Conservation (phyloP, 2,888 invertebrate genomes). For the Tetheella fluctuosa region DNA sequence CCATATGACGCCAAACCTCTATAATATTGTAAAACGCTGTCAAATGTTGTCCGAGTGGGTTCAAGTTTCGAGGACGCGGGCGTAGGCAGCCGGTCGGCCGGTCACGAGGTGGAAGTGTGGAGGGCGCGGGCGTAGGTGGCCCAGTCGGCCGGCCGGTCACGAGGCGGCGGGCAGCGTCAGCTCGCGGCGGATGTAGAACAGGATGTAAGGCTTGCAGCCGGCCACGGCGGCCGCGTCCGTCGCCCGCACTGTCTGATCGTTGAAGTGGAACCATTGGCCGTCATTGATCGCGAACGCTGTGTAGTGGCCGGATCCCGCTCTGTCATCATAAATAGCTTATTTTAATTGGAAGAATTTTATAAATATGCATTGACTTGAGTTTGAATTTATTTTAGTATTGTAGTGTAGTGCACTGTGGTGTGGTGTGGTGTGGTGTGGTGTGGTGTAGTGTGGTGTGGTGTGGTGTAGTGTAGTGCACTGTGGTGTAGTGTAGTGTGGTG, state of each 20-base stretch:
- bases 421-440: too few relatives aligned
- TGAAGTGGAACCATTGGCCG: constrained; percentile 93
- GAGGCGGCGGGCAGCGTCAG: constrained; percentile 63
- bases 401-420: too few relatives aligned
- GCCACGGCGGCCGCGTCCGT: constrained; percentile 87
- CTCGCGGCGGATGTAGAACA: constrained; percentile 92
- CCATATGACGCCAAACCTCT: not conserved
- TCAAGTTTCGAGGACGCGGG: too few relatives aligned
- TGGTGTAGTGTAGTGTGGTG: too few relatives aligned
- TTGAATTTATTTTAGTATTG: too few relatives aligned
- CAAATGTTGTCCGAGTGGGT: not conserved
- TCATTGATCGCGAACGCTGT: constrained; percentile 93
- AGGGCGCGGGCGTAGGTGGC: too few relatives aligned
- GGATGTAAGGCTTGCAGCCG: constrained; percentile 92
- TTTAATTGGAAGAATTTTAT: not conserved
- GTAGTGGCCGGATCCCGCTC: constrained; percentile 93
- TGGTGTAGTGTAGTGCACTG: too few relatives aligned
- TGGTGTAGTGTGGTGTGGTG: too few relatives aligned
- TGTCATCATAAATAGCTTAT: constrained; percentile 58
- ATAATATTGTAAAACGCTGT: not conserved
- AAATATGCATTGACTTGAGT: too few relatives aligned
- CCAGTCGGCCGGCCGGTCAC: constrained; percentile 43
- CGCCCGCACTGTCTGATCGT: constrained; percentile 92
- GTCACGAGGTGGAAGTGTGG: constrained; percentile 54
- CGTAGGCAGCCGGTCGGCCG: too few relatives aligned